Evolutionary conservation across 2,797 vertebrate genomes (phyloP).

Genomic region (Phoeniculus purpureus): DNA sequence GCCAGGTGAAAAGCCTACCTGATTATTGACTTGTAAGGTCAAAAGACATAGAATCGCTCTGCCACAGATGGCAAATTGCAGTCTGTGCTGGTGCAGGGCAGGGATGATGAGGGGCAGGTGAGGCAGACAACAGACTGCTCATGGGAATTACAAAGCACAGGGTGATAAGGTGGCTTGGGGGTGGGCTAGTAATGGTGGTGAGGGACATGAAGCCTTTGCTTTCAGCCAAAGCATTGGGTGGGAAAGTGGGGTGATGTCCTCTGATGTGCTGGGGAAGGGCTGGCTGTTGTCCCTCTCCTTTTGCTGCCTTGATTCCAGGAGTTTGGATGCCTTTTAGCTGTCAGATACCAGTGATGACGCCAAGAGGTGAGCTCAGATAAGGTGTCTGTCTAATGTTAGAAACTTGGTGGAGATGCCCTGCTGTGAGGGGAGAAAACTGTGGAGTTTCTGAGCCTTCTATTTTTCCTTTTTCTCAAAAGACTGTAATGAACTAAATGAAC

Average conservation of each 20-base stretch:
- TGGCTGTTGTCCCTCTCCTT: rapidly evolving
- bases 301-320: neutral
- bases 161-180: neutral
- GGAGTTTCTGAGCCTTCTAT: neutral
- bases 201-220: rapidly evolving
- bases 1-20: conserved; percentile 53
- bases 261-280: rapidly evolving
- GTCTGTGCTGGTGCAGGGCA: neutral
- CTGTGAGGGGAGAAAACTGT: rapidly evolving
- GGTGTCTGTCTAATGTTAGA: neutral
- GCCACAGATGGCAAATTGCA: neutral
- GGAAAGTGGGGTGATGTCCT: neutral
- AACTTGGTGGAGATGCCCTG: neutral
- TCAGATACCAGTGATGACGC: rapidly evolving
- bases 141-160: neutral
- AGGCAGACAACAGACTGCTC: neutral
- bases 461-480: no score
- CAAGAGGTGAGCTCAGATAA: neutral
- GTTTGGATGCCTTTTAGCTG: neutral
- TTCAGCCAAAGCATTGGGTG: rapidly evolving
- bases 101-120: neutral
- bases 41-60: conserved; percentile 17
- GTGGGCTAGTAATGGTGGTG: rapidly evolving
- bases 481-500: neutral
- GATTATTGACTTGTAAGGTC: conserved; percentile 28